phyloP scores from a whole-genome alignment of 1,140 invertebrate species.

The Brachionus calyciflorus region DNA sequence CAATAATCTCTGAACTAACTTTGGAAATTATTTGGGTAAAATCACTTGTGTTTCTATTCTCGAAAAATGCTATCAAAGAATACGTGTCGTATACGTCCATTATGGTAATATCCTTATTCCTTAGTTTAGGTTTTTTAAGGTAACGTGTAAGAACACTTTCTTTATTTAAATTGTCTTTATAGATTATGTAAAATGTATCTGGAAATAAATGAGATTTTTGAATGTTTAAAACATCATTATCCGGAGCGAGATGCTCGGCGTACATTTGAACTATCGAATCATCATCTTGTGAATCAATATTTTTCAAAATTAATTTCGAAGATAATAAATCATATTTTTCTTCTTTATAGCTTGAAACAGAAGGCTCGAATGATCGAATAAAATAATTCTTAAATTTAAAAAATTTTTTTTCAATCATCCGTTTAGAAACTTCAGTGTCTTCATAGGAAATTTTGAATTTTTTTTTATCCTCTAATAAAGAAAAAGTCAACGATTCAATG shows the following conservation, averaged over 20 bases:
- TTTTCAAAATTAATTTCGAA: background rate
- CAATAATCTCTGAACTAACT: background rate
- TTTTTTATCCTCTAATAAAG: background rate
- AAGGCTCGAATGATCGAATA: background rate
- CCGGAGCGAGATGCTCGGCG: background rate
- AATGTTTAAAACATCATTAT: background rate
- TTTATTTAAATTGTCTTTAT: background rate
- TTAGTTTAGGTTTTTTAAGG: background rate
- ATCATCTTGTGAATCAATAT: background rate
- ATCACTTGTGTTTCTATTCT: background rate
- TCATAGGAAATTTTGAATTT: constrained; percentile 11
- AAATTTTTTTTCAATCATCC: background rate
- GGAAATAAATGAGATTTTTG: background rate
- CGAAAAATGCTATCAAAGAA: background rate
- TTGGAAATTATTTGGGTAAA: background rate
- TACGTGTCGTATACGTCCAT: background rate
- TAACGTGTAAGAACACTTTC: background rate
- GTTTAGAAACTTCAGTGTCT: background rate
- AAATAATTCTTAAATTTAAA: constrained; percentile 26
- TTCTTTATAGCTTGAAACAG: background rate
- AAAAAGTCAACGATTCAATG: background rate
- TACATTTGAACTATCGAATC: constrained; percentile 24
- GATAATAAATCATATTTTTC: background rate
- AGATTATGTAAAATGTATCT: background rate
- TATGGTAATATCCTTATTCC: background rate